Evolutionary conservation across 1,140 invertebrate genomes (phyloP).

Genomic region (Macrotrachela quadricornifera): DNA sequence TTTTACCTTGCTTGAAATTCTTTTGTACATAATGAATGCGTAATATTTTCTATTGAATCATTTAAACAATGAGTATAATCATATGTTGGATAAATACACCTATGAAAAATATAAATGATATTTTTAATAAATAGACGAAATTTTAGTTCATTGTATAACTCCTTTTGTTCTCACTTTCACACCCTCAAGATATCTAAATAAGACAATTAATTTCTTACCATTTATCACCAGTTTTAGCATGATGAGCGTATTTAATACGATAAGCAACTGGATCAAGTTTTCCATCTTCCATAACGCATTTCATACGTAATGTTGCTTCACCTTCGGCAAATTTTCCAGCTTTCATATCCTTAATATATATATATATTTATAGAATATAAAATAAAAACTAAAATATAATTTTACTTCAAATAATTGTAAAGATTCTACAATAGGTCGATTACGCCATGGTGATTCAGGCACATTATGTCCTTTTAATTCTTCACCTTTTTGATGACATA

Average conservation of each 20-base stretch:
- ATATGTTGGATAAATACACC: conserved; percentile 96
- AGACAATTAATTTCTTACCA: conserved; percentile 44
- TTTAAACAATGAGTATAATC: conserved; percentile 97
- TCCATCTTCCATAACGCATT: conserved; percentile 84
- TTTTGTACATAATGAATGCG: conserved; percentile 93
- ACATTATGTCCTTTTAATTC: conserved; percentile 89
- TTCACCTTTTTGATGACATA: conserved; percentile 84
- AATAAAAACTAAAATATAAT: not conserved
- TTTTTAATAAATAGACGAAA: too few species aligned
- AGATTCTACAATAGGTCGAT: conserved; percentile 67
- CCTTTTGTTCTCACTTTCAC: too few species aligned
- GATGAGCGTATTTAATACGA: conserved; percentile 74
- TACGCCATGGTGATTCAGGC: conserved; percentile 74
- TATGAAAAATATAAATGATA: conserved; percentile 12
- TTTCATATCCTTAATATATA: conserved; percentile 62
- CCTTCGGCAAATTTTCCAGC: conserved; percentile 88
- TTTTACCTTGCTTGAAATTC: conserved; percentile 1
- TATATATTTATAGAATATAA: not conserved
- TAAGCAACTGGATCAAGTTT: conserved; percentile 97
- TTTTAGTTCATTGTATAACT: too few species aligned
- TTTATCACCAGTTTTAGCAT: conserved; percentile 67
- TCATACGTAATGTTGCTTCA: conserved; percentile 79
- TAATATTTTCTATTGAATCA: conserved; percentile 93
- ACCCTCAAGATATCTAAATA: too few species aligned
- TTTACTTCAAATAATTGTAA: conserved; percentile 64